A percentile compares a stretch with the other conserved stretches of the same genome.
Evolutionary conservation across 2,113 vertebrate genomes (phyloP).

Genomic region (Pitta sordida): DNA sequence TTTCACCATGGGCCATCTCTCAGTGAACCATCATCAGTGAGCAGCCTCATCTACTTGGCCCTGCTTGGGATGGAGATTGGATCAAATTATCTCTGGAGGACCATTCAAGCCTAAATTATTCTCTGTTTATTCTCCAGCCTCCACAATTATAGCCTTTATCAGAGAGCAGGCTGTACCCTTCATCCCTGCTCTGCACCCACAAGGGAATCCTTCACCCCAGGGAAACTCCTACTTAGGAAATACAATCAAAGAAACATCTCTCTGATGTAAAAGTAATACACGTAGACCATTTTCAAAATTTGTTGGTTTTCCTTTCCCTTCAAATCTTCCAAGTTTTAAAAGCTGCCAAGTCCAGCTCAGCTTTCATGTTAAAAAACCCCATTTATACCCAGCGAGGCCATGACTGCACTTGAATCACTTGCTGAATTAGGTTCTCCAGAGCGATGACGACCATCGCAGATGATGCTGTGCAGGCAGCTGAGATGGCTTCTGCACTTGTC

Average conservation of each 20-base stretch:
- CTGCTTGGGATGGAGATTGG: neutral
- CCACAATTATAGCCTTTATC: neutral
- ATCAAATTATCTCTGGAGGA: neutral
- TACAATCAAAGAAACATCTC: neutral
- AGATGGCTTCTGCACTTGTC: neutral
- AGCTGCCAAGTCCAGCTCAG: neutral
- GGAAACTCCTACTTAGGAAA: neutral
- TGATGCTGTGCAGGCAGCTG: neutral
- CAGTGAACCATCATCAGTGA: neutral
- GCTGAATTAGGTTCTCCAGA: neutral
- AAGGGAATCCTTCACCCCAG: neutral
- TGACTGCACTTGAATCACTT: neutral
- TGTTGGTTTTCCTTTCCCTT: neutral
- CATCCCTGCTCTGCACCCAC: neutral
- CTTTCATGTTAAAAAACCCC: neutral
- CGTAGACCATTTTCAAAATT: neutral
- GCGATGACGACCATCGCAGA: accelerated
- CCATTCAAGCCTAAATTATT: neutral
- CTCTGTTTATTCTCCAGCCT: neutral
- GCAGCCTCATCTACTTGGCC: neutral
- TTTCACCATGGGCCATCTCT: neutral
- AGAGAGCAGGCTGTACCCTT: neutral
- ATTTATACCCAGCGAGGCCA: neutral
- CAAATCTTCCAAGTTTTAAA: neutral
- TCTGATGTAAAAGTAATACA: neutral